phyloP scores from a whole-genome alignment of 1,140 invertebrate genomes.

The Medauroidea extradentata region DNA sequence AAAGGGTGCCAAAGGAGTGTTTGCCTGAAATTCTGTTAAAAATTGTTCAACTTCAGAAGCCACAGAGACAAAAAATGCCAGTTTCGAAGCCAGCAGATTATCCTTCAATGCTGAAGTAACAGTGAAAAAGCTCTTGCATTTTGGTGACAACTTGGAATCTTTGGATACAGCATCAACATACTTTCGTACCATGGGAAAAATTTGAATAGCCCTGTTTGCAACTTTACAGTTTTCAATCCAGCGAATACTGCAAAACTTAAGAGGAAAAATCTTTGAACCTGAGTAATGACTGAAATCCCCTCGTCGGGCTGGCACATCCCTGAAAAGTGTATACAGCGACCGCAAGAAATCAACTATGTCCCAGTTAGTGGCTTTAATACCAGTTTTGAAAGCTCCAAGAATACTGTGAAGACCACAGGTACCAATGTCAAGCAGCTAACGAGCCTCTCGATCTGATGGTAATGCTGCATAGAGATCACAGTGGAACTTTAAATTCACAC shows the following conservation, averaged over 20 bases:
- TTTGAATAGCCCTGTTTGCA: constrained; percentile 18
- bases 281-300: constrained; percentile 17
- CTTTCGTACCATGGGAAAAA: constrained; percentile 11
- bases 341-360: constrained; percentile 21
- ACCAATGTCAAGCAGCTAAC: constrained; percentile 17
- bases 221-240: constrained; percentile 28
- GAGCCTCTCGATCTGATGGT: neutral
- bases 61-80: neutral
- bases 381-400: constrained; percentile 26
- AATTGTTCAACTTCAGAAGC: constrained; percentile 1
- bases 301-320: constrained; percentile 21
- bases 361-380: constrained; percentile 21
- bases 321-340: constrained; percentile 21
- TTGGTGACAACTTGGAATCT: constrained; percentile 6
- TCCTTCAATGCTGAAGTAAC: constrained; percentile 11
- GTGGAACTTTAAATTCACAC: constrained; percentile 20
- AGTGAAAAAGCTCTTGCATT: constrained; percentile 8
- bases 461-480: too few species aligned
- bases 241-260: constrained; percentile 6
- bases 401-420: constrained; percentile 27
- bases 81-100: constrained; percentile 1
- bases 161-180: neutral
- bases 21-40: neutral
- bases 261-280: constrained; percentile 17
- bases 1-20: constrained; percentile 5